Evolutionary conservation across 2,888 invertebrate genomes (phyloP).

Genomic region (Leptura quadrifasciata): DNA sequence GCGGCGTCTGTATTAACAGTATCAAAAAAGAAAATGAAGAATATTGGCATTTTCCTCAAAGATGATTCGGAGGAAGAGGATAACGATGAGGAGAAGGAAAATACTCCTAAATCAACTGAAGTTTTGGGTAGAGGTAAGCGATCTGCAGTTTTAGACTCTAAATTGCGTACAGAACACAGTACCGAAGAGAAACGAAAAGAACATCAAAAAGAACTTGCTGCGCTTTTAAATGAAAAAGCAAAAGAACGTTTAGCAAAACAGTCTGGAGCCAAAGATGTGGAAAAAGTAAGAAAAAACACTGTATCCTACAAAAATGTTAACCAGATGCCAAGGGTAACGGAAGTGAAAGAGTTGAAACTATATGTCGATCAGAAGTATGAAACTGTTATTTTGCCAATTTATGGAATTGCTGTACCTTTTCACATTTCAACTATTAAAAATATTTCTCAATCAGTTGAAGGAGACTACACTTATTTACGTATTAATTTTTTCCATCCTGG

Average conservation of each 20-base stretch:
- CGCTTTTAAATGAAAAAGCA: conserved; percentile 93
- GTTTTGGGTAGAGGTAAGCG: conserved; percentile 87
- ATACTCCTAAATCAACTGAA: conserved; percentile 79
- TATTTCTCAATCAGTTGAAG: conserved; percentile 98
- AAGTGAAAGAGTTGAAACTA: conserved; percentile 94
- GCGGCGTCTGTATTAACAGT: conserved; percentile 92
- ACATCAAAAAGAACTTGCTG: conserved; percentile 96
- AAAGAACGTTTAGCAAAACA: conserved; percentile 93
- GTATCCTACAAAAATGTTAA: conserved; percentile 94
- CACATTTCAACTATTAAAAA: conserved; percentile 99
- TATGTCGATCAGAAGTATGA: conserved; percentile 98
- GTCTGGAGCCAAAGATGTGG: conserved; percentile 88
- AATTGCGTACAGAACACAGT: conserved; percentile 94
- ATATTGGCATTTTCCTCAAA: conserved; percentile 95
- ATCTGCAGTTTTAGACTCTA: conserved; percentile 94
- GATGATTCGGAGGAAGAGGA: conserved; percentile 91
- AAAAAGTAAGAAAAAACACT: conserved; percentile 94
- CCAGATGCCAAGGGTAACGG: conserved; percentile 95
- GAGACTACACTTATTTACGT: conserved; percentile 98
- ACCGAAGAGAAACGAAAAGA: conserved; percentile 98
- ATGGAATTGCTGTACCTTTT: conserved; percentile 96
- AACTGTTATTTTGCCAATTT: conserved; percentile 97
- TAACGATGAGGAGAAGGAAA: conserved; percentile 86
- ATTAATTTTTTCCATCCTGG: conserved; percentile 99
- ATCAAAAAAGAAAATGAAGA: conserved; percentile 96